Percentiles rank a stretch among this genome's conserved stretches.
phyloP scores from a whole-genome alignment of 2,797 vertebrate species.

The Steatocranus sp. region DNA sequence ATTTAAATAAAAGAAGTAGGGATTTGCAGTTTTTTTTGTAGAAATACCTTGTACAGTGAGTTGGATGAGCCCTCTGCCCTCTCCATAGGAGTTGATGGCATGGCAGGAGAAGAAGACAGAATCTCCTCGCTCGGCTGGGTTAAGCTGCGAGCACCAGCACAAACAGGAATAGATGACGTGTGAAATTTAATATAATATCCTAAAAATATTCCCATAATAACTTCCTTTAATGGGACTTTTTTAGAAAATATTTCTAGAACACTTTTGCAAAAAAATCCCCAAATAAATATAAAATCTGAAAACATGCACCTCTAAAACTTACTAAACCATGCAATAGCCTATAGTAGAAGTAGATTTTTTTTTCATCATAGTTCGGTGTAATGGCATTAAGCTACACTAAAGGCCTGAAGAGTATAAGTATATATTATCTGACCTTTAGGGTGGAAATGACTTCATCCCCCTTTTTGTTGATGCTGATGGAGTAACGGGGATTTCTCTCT shows the following conservation, averaged over 20 bases:
- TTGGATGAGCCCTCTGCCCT: conserved; percentile 94
- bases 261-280: neutral
- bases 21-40: neutral
- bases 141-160: conserved; percentile 75
- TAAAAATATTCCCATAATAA: neutral
- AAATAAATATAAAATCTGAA: neutral
- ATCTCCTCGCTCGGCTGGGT: conserved; percentile 94
- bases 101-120: conserved; percentile 98
- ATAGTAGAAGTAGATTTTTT: neutral
- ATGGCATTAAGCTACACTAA: neutral
- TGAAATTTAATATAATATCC: neutral
- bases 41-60: conserved; percentile 93
- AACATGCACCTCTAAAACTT: neutral
- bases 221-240: neutral
- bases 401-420: neutral
- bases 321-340: neutral
- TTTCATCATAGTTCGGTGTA: neutral
- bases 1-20: neutral
- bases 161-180: neutral
- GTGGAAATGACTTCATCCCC: conserved; percentile 95
- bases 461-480: conserved; percentile 91
- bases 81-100: conserved; percentile 96
- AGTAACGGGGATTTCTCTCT: conserved; percentile 92
- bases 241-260: neutral
- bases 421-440: conserved; percentile 79